phyloP scores from a whole-genome alignment of 1,140 invertebrate species.

The Heliconius congener region DNA sequence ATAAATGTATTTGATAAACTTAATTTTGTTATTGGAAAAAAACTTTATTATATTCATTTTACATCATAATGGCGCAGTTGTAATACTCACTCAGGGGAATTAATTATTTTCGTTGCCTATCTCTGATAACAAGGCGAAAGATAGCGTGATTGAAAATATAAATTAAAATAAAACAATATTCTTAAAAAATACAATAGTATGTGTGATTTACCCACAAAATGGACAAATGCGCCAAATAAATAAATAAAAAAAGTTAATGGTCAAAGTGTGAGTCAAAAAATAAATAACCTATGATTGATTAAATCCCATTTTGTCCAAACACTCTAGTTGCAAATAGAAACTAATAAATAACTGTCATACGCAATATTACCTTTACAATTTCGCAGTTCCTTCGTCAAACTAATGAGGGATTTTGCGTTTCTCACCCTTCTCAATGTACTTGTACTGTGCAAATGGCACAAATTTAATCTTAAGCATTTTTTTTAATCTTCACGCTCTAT shows the following conservation, averaged over 20 bases:
- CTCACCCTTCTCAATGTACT: background rate
- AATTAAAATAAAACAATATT: no score
- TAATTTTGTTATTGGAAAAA: no score
- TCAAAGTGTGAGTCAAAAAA: background rate
- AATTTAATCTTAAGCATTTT: background rate
- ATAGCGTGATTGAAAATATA: no score
- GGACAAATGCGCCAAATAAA: no score
- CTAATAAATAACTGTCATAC: slow-evolving; percentile 5
- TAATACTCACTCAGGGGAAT: background rate
- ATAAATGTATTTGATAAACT: no score
- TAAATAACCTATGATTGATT: background rate
- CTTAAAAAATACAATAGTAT: no score
- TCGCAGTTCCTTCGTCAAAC: slow-evolving; percentile 7
- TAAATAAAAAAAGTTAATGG: background rate
- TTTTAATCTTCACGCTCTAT: no score
- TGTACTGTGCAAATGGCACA: background rate
- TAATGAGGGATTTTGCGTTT: slow-evolving; percentile 10
- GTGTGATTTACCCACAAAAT: no score
- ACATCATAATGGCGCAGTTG: no score
- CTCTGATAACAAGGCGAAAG: no score
- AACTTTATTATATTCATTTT: no score
- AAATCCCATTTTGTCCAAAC: background rate
- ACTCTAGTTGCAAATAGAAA: background rate
- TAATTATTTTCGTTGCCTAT: no score
- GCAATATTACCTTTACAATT: slow-evolving; percentile 5